These are phyloP conservation scores for Acanthornis magna DNA, from an alignment of 2,797 vertebrate species.

Conservation along the genomic window DNA sequence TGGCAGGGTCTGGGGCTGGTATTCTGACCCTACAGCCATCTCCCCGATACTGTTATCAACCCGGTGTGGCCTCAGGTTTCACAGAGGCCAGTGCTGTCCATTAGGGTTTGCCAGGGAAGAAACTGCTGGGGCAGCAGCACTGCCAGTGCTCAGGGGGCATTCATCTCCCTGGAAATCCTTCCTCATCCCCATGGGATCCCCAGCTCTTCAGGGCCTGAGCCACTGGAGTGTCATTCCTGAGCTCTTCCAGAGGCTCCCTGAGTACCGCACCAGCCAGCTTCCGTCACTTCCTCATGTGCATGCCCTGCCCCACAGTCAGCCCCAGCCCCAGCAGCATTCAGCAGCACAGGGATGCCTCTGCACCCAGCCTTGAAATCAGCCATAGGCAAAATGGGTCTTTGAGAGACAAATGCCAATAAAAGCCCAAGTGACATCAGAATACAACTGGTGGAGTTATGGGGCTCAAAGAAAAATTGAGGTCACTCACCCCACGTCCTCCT, in stretches of 20 bases:
- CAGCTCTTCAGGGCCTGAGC: not conserved
- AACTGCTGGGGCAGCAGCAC: not conserved
- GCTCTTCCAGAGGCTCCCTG: not conserved
- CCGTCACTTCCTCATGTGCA: not conserved
- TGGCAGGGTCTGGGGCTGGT: not conserved
- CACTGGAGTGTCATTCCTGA: not conserved
- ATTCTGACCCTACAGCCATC: not conserved
- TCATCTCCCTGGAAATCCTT: not conserved
- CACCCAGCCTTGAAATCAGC: not conserved
- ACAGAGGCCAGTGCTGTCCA: not conserved
- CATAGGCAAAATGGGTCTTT: not conserved
- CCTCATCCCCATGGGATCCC: not conserved
- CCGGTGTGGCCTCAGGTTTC: not conserved
- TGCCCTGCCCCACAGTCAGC: not conserved
- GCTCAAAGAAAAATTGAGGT: not conserved
- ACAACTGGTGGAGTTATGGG: not conserved
- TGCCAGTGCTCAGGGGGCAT: not conserved
- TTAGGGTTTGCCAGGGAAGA: not conserved
- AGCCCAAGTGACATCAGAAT: not conserved
- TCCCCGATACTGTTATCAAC: not conserved
- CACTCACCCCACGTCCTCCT: not conserved
- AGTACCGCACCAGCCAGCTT: not conserved
- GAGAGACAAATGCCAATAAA: not conserved
- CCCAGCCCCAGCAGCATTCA: fast-evolving
- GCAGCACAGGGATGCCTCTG: not conserved